A percentile compares a stretch with the other conserved stretches of the same genome.
Evolutionary conservation across 2,797 vertebrate genomes (phyloP).

Genomic region (Platalea minor): DNA sequence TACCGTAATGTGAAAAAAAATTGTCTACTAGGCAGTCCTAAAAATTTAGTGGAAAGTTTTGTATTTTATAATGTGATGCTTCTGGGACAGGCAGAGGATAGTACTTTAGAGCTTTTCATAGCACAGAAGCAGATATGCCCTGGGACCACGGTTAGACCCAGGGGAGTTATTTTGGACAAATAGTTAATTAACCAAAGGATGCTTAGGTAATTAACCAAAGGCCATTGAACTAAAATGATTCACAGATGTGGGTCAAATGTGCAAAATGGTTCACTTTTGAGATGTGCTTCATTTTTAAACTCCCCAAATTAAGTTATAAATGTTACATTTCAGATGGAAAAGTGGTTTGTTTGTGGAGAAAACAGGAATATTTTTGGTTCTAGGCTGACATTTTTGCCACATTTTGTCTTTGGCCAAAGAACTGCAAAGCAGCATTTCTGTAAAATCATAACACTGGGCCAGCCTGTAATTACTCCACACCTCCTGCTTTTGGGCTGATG

Average conservation of each 20-base stretch:
- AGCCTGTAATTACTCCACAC: too few species aligned
- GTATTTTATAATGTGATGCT: not conserved
- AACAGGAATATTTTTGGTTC: not conserved
- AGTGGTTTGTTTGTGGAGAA: not conserved
- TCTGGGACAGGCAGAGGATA: not conserved
- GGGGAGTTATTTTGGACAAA: not conserved
- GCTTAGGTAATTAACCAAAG: not conserved
- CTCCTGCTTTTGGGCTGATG: not conserved
- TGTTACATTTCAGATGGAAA: not conserved
- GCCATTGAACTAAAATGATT: not conserved
- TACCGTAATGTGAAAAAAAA: not conserved
- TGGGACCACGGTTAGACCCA: not conserved
- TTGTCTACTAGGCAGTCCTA: not conserved
- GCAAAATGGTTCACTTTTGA: not conserved
- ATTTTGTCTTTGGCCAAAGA: not conserved
- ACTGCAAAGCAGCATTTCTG: not conserved
- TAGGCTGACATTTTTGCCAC: not conserved
- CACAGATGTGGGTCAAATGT: not conserved
- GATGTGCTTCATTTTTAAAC: not conserved
- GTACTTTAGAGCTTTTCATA: not conserved
- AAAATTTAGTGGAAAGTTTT: not conserved
- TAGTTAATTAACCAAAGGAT: not conserved
- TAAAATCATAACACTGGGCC: not conserved
- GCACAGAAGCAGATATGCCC: not conserved
- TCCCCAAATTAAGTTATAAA: not conserved